Evolutionary conservation across 37 sponge, comb jelly and placozoan genomes (phyloP).

Genomic region (Dysidea cf. avara): DNA sequence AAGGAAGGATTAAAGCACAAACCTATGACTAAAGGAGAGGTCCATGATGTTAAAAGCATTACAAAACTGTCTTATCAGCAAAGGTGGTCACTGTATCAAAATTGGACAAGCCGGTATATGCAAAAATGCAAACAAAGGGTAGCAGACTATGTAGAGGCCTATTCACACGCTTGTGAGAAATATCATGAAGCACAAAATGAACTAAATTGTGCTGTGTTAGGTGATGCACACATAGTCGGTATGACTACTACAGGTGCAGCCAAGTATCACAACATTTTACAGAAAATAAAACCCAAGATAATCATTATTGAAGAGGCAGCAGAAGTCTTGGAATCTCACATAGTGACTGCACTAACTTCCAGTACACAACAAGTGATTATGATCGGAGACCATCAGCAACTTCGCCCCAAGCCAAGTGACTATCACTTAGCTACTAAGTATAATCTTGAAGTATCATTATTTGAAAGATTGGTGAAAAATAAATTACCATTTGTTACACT

Average conservation of each 20-base stretch:
- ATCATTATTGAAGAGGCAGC: conserved; percentile 97
- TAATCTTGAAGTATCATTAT: conserved; percentile 81
- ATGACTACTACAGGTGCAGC: conserved; percentile 97
- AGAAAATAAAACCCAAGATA: conserved; percentile 72
- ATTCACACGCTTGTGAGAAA: conserved; percentile 29
- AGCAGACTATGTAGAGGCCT: conserved; percentile 6
- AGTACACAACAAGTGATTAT: conserved; percentile 85
- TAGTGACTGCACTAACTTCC: conserved; percentile 78
- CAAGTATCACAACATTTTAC: conserved; percentile 63
- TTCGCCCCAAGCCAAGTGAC: conserved; percentile 74
- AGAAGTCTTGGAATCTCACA: conserved; percentile 90
- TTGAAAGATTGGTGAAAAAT: conserved; percentile 75
- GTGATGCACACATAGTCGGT: conserved; percentile 76
- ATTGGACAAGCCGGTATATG: conserved; percentile 42
- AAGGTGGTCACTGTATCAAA: conserved; percentile 63
- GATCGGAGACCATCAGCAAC: conserved; percentile 97
- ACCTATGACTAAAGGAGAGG: conserved; percentile 56
- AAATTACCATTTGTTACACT: conserved; percentile 55
- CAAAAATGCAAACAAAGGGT: conserved; percentile 3
- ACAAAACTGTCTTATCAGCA: conserved; percentile 13
- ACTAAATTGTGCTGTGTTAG: conserved; percentile 34
- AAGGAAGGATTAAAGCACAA: conserved; percentile 18
- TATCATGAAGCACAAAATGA: conserved; percentile 30
- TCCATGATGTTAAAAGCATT: conserved; percentile 25
- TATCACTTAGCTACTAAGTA: too few relatives aligned